Evolutionary conservation across 2,113 vertebrate genomes (phyloP).

Genomic region (Pseudorectes ferrugineus): DNA sequence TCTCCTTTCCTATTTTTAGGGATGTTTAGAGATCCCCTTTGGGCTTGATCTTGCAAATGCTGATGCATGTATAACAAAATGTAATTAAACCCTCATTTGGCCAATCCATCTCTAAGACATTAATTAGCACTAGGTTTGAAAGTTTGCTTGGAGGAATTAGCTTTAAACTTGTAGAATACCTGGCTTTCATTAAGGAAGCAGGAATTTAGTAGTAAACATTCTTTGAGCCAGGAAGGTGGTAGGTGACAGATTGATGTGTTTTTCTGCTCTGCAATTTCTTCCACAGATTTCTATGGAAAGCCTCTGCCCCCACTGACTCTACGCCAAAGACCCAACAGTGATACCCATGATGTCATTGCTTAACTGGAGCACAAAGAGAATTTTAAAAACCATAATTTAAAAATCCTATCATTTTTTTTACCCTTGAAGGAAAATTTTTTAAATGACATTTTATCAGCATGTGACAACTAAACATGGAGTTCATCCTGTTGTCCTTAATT

Average conservation of each 20-base stretch:
- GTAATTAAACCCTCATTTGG: background rate
- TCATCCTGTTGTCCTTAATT: background rate
- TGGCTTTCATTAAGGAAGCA: background rate
- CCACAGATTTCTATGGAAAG: slow-evolving; percentile 75
- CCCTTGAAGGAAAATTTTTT: background rate
- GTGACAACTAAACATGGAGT: background rate
- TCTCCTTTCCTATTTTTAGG: background rate
- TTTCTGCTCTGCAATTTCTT: slow-evolving; percentile 23
- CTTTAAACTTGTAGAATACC: background rate
- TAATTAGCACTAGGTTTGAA: background rate
- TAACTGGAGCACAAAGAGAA: slow-evolving; percentile 8
- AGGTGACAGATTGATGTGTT: background rate
- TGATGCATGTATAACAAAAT: background rate
- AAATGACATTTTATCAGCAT: background rate
- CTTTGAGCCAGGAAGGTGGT: background rate
- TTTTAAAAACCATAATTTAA: background rate
- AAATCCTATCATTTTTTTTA: background rate
- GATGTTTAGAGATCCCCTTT: background rate
- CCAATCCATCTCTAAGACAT: background rate
- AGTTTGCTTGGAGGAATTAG: background rate
- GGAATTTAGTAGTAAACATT: background rate
- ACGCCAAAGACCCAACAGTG: slow-evolving; percentile 73
- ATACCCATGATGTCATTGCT: slow-evolving; percentile 70
- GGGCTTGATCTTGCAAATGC: background rate
- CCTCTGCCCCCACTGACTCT: slow-evolving; percentile 69